phyloP scores from a whole-genome alignment of 1,140 invertebrate species.

The Tetramorium alpestre region DNA sequence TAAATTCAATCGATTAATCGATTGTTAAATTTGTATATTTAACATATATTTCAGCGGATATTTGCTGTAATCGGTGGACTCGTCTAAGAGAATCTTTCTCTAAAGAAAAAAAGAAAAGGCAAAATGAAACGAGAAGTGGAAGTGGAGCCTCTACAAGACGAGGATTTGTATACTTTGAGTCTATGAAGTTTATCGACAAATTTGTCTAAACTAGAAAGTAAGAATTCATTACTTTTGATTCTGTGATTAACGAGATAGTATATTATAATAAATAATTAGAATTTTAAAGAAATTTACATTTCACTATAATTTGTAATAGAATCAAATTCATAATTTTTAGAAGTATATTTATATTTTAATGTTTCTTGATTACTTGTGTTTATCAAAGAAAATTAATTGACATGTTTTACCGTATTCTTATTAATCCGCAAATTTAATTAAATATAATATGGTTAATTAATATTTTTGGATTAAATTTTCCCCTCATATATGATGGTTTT shows the following conservation, averaged over 20 bases:
- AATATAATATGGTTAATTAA: background rate
- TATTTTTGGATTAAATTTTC: constrained; percentile 8
- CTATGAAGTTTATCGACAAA: background rate
- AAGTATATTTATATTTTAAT: too few species aligned
- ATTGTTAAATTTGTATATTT: background rate
- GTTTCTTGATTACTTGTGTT: too few species aligned
- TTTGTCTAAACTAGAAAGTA: background rate
- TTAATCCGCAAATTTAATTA: too few species aligned
- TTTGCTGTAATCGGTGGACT: background rate
- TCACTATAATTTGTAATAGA: background rate
- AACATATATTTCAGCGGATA: background rate
- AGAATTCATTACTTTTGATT: background rate
- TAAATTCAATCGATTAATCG: background rate
- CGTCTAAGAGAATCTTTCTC: background rate
- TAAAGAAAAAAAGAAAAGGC: constrained; percentile 4
- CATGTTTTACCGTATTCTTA: too few species aligned
- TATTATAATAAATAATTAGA: background rate
- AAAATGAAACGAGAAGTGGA: background rate
- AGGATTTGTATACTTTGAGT: background rate
- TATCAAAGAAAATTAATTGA: too few species aligned
- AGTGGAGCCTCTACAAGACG: background rate
- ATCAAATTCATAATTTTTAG: too few species aligned
- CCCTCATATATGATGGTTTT: background rate
- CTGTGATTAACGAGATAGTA: background rate
- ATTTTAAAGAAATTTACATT: background rate